A percentile compares a stretch with the other conserved stretches of the same genome.
Evolutionary conservation across 2,113 vertebrate genomes (phyloP).

Genomic region (Proteles cristata): DNA sequence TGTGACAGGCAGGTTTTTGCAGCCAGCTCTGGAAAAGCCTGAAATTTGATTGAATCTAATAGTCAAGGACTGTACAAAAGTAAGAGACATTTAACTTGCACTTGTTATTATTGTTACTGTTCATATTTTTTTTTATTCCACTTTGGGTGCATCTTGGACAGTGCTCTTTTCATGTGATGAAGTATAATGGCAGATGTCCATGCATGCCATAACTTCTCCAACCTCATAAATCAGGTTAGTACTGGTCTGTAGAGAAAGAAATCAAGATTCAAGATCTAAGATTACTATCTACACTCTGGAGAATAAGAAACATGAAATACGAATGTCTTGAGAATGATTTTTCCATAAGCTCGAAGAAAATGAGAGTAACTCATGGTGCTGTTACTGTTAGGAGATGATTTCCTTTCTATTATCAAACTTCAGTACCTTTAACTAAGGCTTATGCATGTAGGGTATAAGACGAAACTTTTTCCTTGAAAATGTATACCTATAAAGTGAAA

Average conservation of each 20-base stretch:
- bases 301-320: conserved; percentile 56
- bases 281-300: conserved; percentile 25
- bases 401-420: conserved; percentile 66
- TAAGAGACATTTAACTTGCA: not conserved
- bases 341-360: conserved; percentile 71
- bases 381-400: conserved; percentile 56
- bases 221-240: conserved; percentile 52
- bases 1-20: not conserved
- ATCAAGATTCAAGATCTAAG: conserved; percentile 75
- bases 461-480: conserved; percentile 45
- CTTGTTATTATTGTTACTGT: not conserved
- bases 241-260: conserved; percentile 57
- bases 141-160: conserved; percentile 23
- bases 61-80: not conserved
- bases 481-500: not conserved
- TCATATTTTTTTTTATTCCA: not conserved
- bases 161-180: conserved; percentile 49
- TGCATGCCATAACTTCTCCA: not conserved
- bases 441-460: conserved; percentile 21
- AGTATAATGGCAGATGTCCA: conserved; percentile 48
- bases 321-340: conserved; percentile 69
- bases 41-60: conserved; percentile 11
- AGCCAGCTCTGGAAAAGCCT: conserved; percentile 1
- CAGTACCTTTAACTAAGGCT: conserved; percentile 66
- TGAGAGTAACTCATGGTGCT: conserved; percentile 66